Base-by-base conservation (phyloP, 2,888 invertebrate species). In the Ryuthela nishihirai region DNA sequence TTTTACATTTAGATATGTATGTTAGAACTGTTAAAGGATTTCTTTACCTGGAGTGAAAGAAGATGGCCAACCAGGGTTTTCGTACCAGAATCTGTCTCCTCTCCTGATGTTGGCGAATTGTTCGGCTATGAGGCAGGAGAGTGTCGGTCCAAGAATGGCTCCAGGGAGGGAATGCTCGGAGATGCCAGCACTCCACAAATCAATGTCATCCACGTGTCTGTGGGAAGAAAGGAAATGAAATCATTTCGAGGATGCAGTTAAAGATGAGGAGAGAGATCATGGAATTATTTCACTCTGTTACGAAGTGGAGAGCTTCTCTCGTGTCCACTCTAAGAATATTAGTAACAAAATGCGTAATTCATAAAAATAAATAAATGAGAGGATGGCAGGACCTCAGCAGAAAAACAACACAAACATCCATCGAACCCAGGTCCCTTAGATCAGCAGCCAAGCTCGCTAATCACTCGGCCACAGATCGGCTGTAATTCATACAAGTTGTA, bases 171-270 rank as follows among this genome's bases (percentile, higher is more conserved):
- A 87, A 62, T 85, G 80, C 72, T 95, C 95, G 0, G 92, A 90
- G 7, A 94, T 90, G 44, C 93, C 94, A 41, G 92, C 94, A 23
- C 91, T 89, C 90, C 93, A 95, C 49, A 94, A 79, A 78, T 95
- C 94, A 41, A 95, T 88, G 73, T 95, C 95, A 58, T 85, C 82
- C 1, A 92, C 91, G 74, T 90, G 87, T 63, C 86, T 87, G 69
- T 29, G 10, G 2, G 25, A 6, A 40, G 9, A 20, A 18, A 35
- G 12, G 15, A 17, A 24, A 15, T n/a, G 25, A 12, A 2, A 12
- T 4, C 7, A 24, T 25, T n/a, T 4, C 18, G 4, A 40, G 18
- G 9, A 4, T 4, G 23, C 4, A 15, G 4, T 18, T 40, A 4
- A 7, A 7, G 3, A 4, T 24, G n/a, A n/a, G n/a, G n/a, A n/a